Conservation (phyloP, 2,113 vertebrate genomes). For the Pagrus major region DNA sequence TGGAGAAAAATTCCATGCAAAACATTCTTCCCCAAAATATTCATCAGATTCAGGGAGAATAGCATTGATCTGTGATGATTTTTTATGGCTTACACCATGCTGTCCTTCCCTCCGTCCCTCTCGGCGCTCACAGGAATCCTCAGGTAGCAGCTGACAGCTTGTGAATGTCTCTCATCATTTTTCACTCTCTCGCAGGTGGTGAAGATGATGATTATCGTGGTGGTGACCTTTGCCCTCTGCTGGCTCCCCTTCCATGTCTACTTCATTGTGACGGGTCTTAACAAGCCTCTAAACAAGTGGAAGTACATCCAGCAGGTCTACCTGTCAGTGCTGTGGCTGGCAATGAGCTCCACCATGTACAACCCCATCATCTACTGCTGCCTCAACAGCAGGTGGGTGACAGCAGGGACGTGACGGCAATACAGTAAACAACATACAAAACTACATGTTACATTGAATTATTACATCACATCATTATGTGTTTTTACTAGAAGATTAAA, state of each 20-base stretch:
- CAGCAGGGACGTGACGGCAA: not conserved
- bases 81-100: not conserved
- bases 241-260: slow-evolving; percentile 98
- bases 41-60: not conserved
- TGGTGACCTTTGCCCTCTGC: slow-evolving; percentile 95
- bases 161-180: not conserved
- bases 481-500: not conserved
- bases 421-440: too few relatives aligned
- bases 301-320: slow-evolving; percentile 98
- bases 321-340: slow-evolving; percentile 94
- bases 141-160: not conserved
- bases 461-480: not conserved
- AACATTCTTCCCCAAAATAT: not conserved
- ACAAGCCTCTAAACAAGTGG: slow-evolving; percentile 87
- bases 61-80: not conserved
- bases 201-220: slow-evolving; percentile 99
- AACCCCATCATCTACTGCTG: slow-evolving; percentile 99
- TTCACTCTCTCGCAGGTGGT: slow-evolving; percentile 87
- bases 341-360: slow-evolving; percentile 99
- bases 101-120: not conserved
- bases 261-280: slow-evolving; percentile 92
- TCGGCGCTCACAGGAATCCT: not conserved
- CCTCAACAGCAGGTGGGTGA: slow-evolving; percentile 94
- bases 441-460: not conserved
- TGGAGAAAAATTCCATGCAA: not conserved